These are phyloP conservation scores for Himalopsyche japonica DNA, from an alignment of 2,888 invertebrate species.

Conservation along the genomic window DNA sequence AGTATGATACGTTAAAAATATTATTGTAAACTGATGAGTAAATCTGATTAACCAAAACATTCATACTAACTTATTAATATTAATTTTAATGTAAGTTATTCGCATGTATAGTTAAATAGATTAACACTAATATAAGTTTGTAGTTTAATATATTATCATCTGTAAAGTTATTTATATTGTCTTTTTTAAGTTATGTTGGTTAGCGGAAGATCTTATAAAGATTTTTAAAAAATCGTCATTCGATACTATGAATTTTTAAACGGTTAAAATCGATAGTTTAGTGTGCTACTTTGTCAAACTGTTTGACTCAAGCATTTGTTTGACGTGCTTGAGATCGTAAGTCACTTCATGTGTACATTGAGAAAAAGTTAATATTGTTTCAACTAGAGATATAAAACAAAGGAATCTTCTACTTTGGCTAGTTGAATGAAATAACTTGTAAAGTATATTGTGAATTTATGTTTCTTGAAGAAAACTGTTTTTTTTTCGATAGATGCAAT, in stretches of 20 bases:
- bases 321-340: not conserved
- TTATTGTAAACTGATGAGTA: not conserved
- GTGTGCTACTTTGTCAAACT: not conserved
- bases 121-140: not conserved
- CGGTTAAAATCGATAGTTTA: not conserved
- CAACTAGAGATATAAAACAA: not conserved
- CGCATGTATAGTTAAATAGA: slow-evolving; percentile 12
- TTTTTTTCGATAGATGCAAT: too few species aligned
- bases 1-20: not conserved
- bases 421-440: not conserved
- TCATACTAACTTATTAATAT: slow-evolving; percentile 26
- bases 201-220: not conserved
- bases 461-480: too few species aligned
- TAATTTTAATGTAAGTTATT: slow-evolving; percentile 8
- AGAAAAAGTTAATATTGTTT: not conserved
- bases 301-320: not conserved
- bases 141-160: not conserved
- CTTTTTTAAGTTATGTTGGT: not conserved
- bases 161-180: slow-evolving; percentile 3
- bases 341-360: not conserved
- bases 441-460: too few species aligned
- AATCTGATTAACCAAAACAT: slow-evolving; percentile 28
- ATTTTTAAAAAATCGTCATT: not conserved
- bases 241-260: not conserved
- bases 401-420: not conserved